Base-by-base conservation (phyloP, 2,797 vertebrate genomes). In the Melanotaenia boesemani region DNA sequence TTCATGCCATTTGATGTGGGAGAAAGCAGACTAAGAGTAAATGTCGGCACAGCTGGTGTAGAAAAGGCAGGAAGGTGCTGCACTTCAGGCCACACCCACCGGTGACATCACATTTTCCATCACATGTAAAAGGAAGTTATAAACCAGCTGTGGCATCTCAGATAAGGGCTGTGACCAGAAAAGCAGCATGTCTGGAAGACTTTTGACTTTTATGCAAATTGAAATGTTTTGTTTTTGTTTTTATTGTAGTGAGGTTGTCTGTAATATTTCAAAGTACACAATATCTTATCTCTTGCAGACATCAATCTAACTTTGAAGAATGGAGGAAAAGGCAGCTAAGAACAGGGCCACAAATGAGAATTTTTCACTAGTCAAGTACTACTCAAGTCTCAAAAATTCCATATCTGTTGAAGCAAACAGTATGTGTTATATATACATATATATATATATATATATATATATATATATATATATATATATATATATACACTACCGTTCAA, bases 41-140 rank as follows among this genome's bases (percentile, higher is more conserved):
- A 80, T 46, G 67, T 58, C 70, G 48, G 5, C 74, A 77, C 79
- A 86, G 76, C 81, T 66, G 79, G 75, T 48, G 50, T 58, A n/a
- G 34, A 67, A 64, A 52, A 32, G n/a, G 22, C 22, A 20, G 62
- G 22, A 24, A 64, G 36, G 58, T 0, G 63, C 57, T 16, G 41
- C 58, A 41, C 62, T 62, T 62, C 18, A 24, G 65, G 77, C 56
- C 74, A 65, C 67, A n/a, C 72, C 79, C 77, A 66, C 50, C 0
- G 12, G 39, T 72, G 84, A 76, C 72, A 58, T 68, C 62, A 58
- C 74, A 36, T 80, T 82, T 84, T 64, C 67, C 75, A 61, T 63
- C 24, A 65, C 54, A 55, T 7, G 1, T 56, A 30, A 70, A 63
- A 52, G 46, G 46, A 48, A 48, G 39, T 55, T 20, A 34, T 54